Conservation (phyloP, 1,140 invertebrate species). For the Anoplolepis gracilipes region DNA sequence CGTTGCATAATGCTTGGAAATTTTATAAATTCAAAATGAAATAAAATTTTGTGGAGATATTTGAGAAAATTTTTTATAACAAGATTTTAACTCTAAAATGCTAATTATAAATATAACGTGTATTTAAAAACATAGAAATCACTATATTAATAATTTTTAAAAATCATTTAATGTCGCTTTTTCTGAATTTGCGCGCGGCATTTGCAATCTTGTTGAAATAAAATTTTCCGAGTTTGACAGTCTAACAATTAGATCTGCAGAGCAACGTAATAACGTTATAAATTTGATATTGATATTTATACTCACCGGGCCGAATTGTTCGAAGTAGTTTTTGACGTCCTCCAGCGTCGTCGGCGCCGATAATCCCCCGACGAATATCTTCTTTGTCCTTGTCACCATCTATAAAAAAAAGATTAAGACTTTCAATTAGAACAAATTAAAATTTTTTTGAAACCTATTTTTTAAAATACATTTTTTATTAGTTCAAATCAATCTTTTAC, state of each 20-base stretch:
- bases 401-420: conserved; percentile 87
- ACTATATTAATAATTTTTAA: background rate
- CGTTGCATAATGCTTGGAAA: background rate
- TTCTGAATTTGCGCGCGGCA: background rate
- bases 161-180: background rate
- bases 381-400: conserved; percentile 99
- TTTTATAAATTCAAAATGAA: conserved; percentile 11
- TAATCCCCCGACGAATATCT: conserved; percentile 99
- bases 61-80: background rate
- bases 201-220: background rate
- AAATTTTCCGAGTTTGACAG: background rate
- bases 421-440: background rate
- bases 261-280: background rate
- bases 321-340: conserved; percentile 99
- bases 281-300: conserved; percentile 5
- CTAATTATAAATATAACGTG: background rate
- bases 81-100: background rate
- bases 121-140: background rate
- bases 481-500: background rate
- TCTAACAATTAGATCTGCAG: background rate
- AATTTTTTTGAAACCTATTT: background rate
- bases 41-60: background rate
- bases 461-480: background rate
- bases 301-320: conserved; percentile 99
- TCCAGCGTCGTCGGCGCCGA: conserved; percentile 99